Conservation (phyloP, 2,797 vertebrate species). For the Myotis pilosus region DNA sequence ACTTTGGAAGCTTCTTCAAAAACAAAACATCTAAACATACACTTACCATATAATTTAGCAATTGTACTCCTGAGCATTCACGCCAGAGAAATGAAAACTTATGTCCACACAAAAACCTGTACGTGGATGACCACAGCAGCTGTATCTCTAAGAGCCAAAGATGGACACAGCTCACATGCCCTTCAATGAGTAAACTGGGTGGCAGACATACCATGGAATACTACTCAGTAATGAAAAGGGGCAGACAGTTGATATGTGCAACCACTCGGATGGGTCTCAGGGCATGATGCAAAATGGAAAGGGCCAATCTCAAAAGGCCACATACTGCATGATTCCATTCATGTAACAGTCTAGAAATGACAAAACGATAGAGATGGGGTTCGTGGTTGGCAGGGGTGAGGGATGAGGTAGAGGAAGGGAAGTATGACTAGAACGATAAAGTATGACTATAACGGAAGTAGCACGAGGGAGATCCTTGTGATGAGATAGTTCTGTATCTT, state of each 20-base stretch:
- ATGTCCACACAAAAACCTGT: neutral
- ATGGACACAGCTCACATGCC: neutral
- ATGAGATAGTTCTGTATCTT: neutral
- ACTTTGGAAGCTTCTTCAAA: neutral
- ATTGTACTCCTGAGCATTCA: neutral
- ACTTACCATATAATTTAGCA: neutral
- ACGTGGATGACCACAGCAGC: neutral
- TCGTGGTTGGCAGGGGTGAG: neutral
- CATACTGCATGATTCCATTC: neutral
- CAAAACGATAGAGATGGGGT: neutral
- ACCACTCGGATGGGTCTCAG: neutral
- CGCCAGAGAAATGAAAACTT: slow-evolving; percentile 34
- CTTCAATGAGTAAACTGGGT: neutral
- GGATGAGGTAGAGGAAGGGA: neutral
- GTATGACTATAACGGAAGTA: neutral
- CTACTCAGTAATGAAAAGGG: neutral
- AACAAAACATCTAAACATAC: neutral
- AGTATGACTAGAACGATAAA: neutral
- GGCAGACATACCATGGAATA: neutral
- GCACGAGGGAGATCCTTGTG: neutral
- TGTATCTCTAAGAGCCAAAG: neutral
- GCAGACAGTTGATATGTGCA: neutral
- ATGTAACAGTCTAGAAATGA: neutral
- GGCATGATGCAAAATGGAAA: neutral
- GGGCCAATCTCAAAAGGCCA: neutral